These are phyloP conservation scores for Marmota flaviventris DNA, from an alignment of 2,113 vertebrate species.

Conservation along the genomic window DNA sequence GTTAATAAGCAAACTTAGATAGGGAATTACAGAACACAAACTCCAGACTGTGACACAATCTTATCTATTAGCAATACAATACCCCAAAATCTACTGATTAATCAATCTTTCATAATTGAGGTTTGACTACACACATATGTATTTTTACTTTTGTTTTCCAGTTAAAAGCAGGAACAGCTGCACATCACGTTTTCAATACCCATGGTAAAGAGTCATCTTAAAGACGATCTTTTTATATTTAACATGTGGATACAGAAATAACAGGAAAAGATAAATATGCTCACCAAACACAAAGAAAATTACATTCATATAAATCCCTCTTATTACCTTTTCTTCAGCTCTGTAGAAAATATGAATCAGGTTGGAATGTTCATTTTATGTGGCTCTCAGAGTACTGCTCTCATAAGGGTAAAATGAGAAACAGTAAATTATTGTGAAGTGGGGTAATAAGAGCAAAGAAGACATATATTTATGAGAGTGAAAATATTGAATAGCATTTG, in stretches of 20 bases:
- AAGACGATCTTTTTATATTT: constrained; percentile 40
- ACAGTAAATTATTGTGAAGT: constrained; percentile 69
- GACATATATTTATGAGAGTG: constrained; percentile 67
- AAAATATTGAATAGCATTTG: constrained; percentile 65
- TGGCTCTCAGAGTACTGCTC: constrained; percentile 62
- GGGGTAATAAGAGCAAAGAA: constrained; percentile 73
- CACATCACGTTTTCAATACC: background rate
- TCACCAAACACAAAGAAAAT: constrained; percentile 69
- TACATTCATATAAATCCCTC: constrained; percentile 67
- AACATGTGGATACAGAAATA: constrained; percentile 66
- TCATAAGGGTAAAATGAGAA: constrained; percentile 79
- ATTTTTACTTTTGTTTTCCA: constrained; percentile 25
- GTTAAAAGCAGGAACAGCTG: background rate
- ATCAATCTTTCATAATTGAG: background rate
- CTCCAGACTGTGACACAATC: background rate
- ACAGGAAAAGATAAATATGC: constrained; percentile 54
- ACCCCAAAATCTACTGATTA: background rate
- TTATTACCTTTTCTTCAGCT: constrained; percentile 67
- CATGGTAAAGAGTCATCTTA: background rate
- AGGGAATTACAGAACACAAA: background rate
- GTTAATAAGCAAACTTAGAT: background rate
- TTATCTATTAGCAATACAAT: background rate
- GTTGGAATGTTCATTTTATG: constrained; percentile 75
- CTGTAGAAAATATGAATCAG: constrained; percentile 67
- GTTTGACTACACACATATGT: background rate